Evolutionary conservation across 2,888 invertebrate genomes (phyloP), one percentile per base, ranked within the genome.

Genomic region (Ephialtes manifestator): DNA sequence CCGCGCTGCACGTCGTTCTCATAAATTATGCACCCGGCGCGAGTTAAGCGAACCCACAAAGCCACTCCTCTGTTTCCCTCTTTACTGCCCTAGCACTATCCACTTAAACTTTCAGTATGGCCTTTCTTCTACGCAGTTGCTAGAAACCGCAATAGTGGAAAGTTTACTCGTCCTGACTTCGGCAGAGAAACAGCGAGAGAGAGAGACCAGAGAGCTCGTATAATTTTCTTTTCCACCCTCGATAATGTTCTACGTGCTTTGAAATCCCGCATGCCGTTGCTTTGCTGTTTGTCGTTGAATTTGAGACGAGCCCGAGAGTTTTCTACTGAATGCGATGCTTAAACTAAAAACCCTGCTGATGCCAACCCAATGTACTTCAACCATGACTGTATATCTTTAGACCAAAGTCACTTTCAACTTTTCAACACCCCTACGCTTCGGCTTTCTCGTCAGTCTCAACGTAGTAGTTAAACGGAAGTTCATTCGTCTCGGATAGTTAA

Each of bases 1-100:
- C 35, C 67, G 51, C 78, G 77, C 46, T 83, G 53, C 85, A 83
- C 85, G 85, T 80, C 79, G 82, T 77, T 77, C 82, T 80, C 85
- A 85, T 85, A 83, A 85, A 85, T 85, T 85, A 85, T 85, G 85
- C 85, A 85, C 79, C 68, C 76, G 60, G 76, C 53, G 60, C 72
- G 72, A 82, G 75, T 79, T 75, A 65, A 85, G 76, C 43, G 72
- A 39, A 80, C 67, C 76, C 46, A 58, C 68, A 18, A 35, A 70
- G 86, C 84, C 78, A 80, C 39, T 10, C 35, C 60, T 79, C 65
- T 60, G 55, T 79, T 79, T 80, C 63, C 70, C 81, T 77, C 77
- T 76, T 79, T 70, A 60, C 67, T 28, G 46, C 35, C 63, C 51
- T 48, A 58, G 55, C 71, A 24, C 70, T 43, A 55, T 71, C 82